Evolutionary conservation across 2,113 vertebrate species (phyloP).

Genomic region (Etheostoma spectabile): DNA sequence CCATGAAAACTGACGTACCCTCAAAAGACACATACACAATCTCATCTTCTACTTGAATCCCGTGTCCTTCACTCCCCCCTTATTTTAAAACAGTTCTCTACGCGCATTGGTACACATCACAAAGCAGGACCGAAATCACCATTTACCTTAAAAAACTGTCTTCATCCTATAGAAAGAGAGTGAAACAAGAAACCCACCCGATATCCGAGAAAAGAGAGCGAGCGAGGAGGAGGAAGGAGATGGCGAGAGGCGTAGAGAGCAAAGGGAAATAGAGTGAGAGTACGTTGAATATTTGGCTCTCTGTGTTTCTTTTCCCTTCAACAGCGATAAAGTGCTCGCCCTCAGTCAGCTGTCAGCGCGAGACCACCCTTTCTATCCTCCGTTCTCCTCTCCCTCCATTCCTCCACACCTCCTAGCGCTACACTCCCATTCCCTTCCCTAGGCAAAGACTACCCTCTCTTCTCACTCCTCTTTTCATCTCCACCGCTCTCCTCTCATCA

Average conservation of each 20-base stretch:
- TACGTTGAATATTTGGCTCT: slow-evolving; percentile 51
- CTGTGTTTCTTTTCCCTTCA: slow-evolving; percentile 73
- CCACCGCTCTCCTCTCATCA: background rate
- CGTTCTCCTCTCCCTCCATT: slow-evolving; percentile 2
- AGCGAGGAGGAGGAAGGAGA: slow-evolving; percentile 2
- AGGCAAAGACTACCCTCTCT: slow-evolving; percentile 44
- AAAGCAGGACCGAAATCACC: slow-evolving; percentile 16
- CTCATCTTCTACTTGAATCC: slow-evolving; percentile 3
- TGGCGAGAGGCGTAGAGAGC: background rate
- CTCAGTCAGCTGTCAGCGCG: slow-evolving; percentile 70
- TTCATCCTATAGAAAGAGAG: background rate
- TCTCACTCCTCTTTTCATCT: slow-evolving; percentile 42
- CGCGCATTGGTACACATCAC: background rate
- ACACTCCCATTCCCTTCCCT: slow-evolving; percentile 28
- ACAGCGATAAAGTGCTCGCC: slow-evolving; percentile 58
- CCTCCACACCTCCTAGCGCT: slow-evolving; percentile 7
- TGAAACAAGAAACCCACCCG: background rate
- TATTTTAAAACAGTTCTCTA: slow-evolving; percentile 27
- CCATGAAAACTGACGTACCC: slow-evolving; percentile 37
- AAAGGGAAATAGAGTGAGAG: slow-evolving; percentile 55
- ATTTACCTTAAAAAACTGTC: slow-evolving; percentile 15
- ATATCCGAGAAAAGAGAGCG: slow-evolving; percentile 19
- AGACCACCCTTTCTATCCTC: slow-evolving; percentile 69
- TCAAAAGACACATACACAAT: background rate
- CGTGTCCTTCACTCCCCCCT: slow-evolving; percentile 24